Evolutionary conservation across 2,797 vertebrate species (phyloP).

Genomic region (Pogoniulus pusillus): DNA sequence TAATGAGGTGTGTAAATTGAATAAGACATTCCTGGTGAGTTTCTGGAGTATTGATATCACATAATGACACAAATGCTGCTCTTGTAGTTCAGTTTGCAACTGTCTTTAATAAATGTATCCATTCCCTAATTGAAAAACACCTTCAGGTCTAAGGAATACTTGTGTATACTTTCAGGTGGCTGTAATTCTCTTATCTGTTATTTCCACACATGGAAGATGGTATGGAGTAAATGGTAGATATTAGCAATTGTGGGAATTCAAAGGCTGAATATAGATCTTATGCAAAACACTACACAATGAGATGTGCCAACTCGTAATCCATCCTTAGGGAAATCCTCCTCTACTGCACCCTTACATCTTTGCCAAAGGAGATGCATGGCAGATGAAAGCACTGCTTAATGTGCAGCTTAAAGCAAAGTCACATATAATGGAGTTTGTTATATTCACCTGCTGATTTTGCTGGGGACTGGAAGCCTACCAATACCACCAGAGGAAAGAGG

Average conservation of each 20-base stretch:
- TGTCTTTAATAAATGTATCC: not conserved
- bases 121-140: not conserved
- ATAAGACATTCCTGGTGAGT: not conserved
- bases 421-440: not conserved
- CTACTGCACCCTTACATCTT: not conserved
- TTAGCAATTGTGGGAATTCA: not conserved
- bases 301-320: not conserved
- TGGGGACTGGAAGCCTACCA: not conserved
- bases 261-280: not conserved
- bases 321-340: not conserved
- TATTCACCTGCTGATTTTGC: not conserved
- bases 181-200: not conserved
- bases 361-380: not conserved
- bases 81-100: not conserved
- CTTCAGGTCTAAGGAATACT: not conserved
- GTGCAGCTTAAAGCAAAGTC: not conserved
- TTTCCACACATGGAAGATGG: not conserved
- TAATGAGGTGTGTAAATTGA: not conserved
- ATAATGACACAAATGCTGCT: not conserved
- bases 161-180: not conserved
- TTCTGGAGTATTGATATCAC: not conserved
- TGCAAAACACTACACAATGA: not conserved
- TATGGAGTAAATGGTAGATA: not conserved
- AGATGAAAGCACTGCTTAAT: not conserved
- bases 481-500: not conserved